Conservation (phyloP, 2,113 vertebrate species). For the Barbus barbus region DNA sequence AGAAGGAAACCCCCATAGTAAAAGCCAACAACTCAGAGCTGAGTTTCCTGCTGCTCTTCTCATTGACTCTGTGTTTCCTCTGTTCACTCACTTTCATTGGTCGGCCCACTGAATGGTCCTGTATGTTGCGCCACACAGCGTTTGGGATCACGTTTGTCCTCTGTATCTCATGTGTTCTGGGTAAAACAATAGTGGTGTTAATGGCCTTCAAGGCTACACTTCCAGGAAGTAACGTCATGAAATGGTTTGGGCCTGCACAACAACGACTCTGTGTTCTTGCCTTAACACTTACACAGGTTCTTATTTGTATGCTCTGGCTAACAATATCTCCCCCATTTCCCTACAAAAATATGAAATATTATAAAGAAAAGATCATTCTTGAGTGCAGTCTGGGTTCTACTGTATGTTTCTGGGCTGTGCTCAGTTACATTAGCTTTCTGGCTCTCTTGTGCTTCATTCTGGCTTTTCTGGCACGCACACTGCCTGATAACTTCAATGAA, state of each 20-base stretch:
- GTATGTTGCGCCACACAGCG: neutral
- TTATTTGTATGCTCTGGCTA: neutral
- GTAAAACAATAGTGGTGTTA: neutral
- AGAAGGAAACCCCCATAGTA: neutral
- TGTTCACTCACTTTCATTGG: neutral
- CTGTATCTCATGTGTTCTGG: neutral
- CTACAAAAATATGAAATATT: constrained; percentile 1
- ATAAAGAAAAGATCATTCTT: neutral
- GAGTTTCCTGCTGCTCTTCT: neutral
- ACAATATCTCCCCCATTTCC: neutral
- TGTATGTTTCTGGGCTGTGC: neutral
- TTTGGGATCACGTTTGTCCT: neutral
- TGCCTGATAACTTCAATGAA: constrained; percentile 6
- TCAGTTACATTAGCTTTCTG: neutral
- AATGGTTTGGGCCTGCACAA: constrained; percentile 9
- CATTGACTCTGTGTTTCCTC: neutral
- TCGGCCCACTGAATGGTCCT: neutral
- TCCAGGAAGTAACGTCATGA: constrained; percentile 51
- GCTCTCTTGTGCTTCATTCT: constrained; percentile 28
- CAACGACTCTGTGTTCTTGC: constrained; percentile 2
- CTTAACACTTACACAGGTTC: neutral
- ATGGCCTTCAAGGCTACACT: neutral
- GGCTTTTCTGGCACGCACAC: neutral
- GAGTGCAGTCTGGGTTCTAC: neutral
- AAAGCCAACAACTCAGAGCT: neutral